A percentile compares a stretch with the other conserved stretches of the same genome.
These are phyloP conservation scores for Drosophila setosimentum DNA, from an alignment of 2,888 invertebrate genomes.

Conservation along the genomic window DNA sequence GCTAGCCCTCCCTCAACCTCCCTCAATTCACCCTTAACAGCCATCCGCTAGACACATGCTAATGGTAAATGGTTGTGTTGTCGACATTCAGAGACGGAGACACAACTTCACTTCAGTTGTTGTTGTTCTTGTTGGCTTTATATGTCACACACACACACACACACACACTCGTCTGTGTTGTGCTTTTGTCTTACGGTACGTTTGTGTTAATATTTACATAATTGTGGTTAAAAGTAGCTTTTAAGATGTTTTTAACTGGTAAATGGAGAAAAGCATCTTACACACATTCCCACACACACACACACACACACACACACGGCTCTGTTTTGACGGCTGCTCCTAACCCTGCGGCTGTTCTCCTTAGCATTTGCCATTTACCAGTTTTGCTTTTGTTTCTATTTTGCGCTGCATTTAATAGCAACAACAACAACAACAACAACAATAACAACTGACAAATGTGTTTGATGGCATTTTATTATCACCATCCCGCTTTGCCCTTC, in stretches of 20 bases:
- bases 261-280: slow-evolving; percentile 51
- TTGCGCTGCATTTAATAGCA: slow-evolving; percentile 67
- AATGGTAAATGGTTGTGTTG: slow-evolving; percentile 77
- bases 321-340: neutral
- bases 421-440: slow-evolving; percentile 35
- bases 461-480: slow-evolving; percentile 69
- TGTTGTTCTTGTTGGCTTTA: slow-evolving; percentile 25
- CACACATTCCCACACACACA: slow-evolving; percentile 4
- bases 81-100: slow-evolving; percentile 57
- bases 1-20: neutral
- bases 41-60: slow-evolving; percentile 65
- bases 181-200: slow-evolving; percentile 61
- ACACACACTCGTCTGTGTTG: slow-evolving; percentile 17
- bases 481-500: neutral
- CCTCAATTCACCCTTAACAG: neutral
- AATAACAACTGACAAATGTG: slow-evolving; percentile 72
- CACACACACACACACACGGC: neutral
- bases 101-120: slow-evolving; percentile 33
- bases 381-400: slow-evolving; percentile 59
- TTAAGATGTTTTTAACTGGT: slow-evolving; percentile 80
- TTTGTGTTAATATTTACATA: slow-evolving; percentile 81
- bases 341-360: neutral
- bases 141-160: slow-evolving; percentile 15
- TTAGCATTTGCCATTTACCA: slow-evolving; percentile 43
- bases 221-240: slow-evolving; percentile 80